Base-by-base conservation (phyloP, 2,113 vertebrate species). In the Capreolus pygargus region DNA sequence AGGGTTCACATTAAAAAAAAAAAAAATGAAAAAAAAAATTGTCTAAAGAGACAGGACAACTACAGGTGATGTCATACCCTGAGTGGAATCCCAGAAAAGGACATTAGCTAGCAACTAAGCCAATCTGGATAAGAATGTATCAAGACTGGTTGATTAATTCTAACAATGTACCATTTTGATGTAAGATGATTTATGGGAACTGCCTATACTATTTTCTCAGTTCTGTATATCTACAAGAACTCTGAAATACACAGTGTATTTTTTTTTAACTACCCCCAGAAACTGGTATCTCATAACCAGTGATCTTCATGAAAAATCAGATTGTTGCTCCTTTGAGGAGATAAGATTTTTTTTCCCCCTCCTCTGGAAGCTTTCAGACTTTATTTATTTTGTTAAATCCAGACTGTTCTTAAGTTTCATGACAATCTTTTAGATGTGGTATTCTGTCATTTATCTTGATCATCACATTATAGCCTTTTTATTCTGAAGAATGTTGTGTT, bases 341-440 rank as follows among this genome's bases (percentile, higher is more conserved):
- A 90, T 36, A 27, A 1, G 39, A 78, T 64, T 54, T 70, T 76
- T 76, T 54, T 64, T 9, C 3, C 7, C 3, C n/a, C 64, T 97
- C 28, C n/a, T 86, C 87, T 85, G 79, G 78, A 97, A 95, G n/a
- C 84, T 83, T 96, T 95, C 83, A 96, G 86, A 76, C 43, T 82
- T 79, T 74, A 61, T 89, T 96, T 94, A 91, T 94, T 97, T 97
- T 94, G 27, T 89, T 96, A 89, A 92, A 86, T 57, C 67, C 83
- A 50, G 60, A 79, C 92, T 93, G 78, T 89, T 96, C 86, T 95
- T 86, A 54, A 13, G 23, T 96, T 93, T 83, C 76, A 23, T 6
- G 27, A 89, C 30, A 28, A 7, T 52, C 76, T 97, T 91, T 92
- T 17, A 89, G 86, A 96, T 89, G 76, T 97, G 54, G 39, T 78